These are phyloP conservation scores for Morelia viridis DNA, from an alignment of 2,797 vertebrate genomes.

Conservation along the genomic window DNA sequence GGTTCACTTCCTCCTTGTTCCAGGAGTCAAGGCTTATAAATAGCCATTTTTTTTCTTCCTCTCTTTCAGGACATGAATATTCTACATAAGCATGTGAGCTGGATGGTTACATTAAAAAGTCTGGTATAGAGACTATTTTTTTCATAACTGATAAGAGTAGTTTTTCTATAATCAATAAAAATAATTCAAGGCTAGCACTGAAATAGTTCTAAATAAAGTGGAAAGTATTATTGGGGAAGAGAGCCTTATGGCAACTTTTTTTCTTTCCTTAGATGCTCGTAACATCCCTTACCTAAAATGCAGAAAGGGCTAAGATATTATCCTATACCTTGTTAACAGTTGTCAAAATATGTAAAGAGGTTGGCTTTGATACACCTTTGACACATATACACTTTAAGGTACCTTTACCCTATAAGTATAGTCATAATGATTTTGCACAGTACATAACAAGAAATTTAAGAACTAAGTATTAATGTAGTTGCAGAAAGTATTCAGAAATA, in stretches of 20 bases:
- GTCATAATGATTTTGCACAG: background rate
- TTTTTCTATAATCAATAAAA: background rate
- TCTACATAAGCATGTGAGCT: background rate
- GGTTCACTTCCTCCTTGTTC: conserved; percentile 21
- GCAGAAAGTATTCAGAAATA: background rate
- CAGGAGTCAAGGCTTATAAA: conserved; percentile 5
- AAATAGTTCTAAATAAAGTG: background rate
- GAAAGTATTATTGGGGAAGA: no score
- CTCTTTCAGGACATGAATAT: background rate
- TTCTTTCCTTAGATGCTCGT: background rate
- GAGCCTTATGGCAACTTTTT: background rate
- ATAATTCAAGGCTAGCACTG: background rate
- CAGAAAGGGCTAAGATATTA: background rate
- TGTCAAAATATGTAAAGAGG: background rate
- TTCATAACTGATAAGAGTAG: background rate
- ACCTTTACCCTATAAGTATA: background rate
- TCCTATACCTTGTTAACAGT: background rate
- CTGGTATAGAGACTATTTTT: background rate
- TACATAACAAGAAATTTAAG: background rate
- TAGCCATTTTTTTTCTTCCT: background rate
- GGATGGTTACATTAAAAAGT: background rate
- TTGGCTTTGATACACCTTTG: background rate
- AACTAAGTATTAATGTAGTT: background rate
- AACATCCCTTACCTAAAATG: background rate
- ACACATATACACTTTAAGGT: background rate